These are phyloP conservation scores for Ethmia dodecea DNA, from an alignment of 2,888 invertebrate genomes.

Conservation along the genomic window DNA sequence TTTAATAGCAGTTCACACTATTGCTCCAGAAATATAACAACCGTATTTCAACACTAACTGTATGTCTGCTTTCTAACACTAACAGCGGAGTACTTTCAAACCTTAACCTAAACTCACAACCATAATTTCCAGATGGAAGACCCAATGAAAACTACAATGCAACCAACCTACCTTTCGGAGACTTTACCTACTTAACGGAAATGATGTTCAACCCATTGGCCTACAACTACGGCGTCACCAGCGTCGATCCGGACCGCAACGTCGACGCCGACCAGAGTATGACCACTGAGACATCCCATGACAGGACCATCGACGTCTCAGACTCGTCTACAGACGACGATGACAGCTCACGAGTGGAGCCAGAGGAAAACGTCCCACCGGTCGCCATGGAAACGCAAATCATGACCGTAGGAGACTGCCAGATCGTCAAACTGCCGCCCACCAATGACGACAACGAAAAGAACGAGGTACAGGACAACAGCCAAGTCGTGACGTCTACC, in stretches of 20 bases:
- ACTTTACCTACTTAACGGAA: constrained; percentile 73
- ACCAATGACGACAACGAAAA: constrained; percentile 47
- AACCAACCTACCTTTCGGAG: constrained; percentile 74
- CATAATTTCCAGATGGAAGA: constrained; percentile 60
- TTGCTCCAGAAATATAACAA: no score
- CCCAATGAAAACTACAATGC: constrained; percentile 75
- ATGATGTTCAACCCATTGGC: constrained; percentile 70
- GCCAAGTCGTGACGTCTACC: constrained; percentile 36
- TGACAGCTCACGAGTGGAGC: constrained; percentile 44
- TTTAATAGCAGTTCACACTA: no score
- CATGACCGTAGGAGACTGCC: constrained; percentile 73
- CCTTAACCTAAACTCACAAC: no score
- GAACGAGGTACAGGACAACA: constrained; percentile 33
- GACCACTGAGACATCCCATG: constrained; percentile 42
- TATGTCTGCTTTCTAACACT: no score
- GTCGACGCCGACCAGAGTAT: constrained; percentile 44
- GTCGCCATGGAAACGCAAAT: constrained; percentile 60
- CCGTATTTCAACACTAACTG: no score
- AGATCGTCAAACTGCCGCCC: constrained; percentile 66
- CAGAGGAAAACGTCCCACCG: constrained; percentile 51
- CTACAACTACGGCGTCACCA: constrained; percentile 51
- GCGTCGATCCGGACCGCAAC: constrained; percentile 53
- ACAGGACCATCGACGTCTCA: constrained; percentile 64
- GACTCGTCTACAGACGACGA: constrained; percentile 63
- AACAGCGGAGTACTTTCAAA: no score